Evolutionary conservation across 2,113 vertebrate species (phyloP), one percentile per base, ranked within the genome.

Genomic region (Meles meles): DNA sequence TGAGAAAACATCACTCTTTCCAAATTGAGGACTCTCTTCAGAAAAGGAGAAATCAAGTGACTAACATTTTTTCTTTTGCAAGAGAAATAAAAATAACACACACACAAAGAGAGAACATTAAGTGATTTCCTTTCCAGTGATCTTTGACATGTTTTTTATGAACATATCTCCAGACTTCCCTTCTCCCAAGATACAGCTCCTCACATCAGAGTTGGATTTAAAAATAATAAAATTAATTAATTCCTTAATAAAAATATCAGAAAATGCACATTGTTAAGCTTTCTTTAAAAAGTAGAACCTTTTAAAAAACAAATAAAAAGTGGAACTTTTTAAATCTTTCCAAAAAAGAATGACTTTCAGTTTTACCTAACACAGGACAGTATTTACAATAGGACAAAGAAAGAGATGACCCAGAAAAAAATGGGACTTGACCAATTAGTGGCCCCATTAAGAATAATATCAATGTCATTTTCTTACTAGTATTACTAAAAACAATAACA

Each of bases 101-200:
- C 21, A 81, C 23, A 80, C 44, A 95, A 17, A 88, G 34, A 81
- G 55, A 92, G 29, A 94, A 88, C 42, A 83, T 49, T 17, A 92
- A 88, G 71, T 88, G 27, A 88, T 49, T 95, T 96, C 37, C 59
- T 96, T 90, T 85, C n/a, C 34, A 89, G 23, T 5, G 55, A 96
- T 79, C 76, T 97, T 84, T 87, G 65, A 72, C 71, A 94, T 88
- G 14, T n/a, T 95, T 69, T 97, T 97, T 74, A 82, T 85, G 55
- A 91, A 59, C 69, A 6, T 80, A 39, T 74, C 20, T 96, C 49
- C 14, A 93, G 69, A 96, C 42, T 91, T 93, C 0, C 18, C 47
- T 77, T 82, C 34, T 74, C 52, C 52, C 44, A 71, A 91, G 47
- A 85, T 76, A 91, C 4, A 90, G 47, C 1, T 88, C 77, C 9